phyloP scores from a whole-genome alignment of 2,888 invertebrate genomes.

The Erebia epiphron region DNA sequence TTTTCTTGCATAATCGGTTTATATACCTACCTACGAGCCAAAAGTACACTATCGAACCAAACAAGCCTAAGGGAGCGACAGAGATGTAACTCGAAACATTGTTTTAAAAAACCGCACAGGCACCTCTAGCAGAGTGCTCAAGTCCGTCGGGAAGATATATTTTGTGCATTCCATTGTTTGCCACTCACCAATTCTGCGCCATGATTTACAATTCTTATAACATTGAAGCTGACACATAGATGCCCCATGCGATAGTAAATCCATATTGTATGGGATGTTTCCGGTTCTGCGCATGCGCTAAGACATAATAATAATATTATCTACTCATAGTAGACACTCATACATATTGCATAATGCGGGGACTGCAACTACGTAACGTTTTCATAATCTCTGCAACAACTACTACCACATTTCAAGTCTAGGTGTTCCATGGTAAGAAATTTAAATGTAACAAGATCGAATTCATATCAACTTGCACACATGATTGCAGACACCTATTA shows the following conservation, averaged over 20 bases:
- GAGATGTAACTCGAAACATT: no score
- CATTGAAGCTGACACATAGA: conserved; percentile 13
- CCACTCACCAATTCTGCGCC: no score
- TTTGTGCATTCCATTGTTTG: no score
- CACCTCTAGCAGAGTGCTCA: no score
- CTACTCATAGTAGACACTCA: background rate
- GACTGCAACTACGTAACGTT: conserved; percentile 31
- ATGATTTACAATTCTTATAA: background rate
- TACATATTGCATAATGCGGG: conserved; percentile 27
- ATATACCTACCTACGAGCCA: no score
- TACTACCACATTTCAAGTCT: conserved; percentile 25
- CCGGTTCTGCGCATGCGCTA: conserved; percentile 1
- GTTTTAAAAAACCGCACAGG: no score
- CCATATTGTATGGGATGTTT: conserved; percentile 11
- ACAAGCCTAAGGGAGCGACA: no score
- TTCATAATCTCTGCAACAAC: conserved; percentile 31
- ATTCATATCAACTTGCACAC: conserved; percentile 15
- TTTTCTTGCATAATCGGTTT: no score
- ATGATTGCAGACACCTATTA: background rate
- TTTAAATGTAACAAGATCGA: conserved; percentile 25
- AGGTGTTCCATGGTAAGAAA: conserved; percentile 30
- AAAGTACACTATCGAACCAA: no score
- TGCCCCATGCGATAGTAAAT: conserved; percentile 15
- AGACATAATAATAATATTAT: conserved; percentile 8
- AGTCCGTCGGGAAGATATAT: no score